These are phyloP conservation scores for Xiphorhynchus erythropygius DNA, from an alignment of 2,797 vertebrate genomes.

Conservation along the genomic window DNA sequence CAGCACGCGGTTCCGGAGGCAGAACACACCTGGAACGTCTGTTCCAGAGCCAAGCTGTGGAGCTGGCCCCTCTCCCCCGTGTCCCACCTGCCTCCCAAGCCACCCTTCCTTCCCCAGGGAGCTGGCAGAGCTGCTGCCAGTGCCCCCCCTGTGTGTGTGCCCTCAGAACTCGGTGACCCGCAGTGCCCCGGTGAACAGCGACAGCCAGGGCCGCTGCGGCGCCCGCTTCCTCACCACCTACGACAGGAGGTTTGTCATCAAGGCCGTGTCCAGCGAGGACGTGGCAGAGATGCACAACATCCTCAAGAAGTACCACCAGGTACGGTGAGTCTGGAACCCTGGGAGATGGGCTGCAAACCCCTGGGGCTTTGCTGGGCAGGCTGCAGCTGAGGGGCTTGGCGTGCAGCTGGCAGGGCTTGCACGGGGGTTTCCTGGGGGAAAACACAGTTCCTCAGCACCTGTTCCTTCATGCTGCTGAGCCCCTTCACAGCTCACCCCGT, in stretches of 20 bases:
- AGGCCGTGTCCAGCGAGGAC: constrained; percentile 92
- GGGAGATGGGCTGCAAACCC: background rate
- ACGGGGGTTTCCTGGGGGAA: background rate
- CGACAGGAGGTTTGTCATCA: constrained; percentile 92
- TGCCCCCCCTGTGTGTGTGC: background rate
- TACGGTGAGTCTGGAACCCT: constrained; percentile 69
- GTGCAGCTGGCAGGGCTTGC: background rate
- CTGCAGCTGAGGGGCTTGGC: background rate
- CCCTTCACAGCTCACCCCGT: background rate
- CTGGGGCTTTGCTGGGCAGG: background rate
- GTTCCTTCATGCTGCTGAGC: background rate
- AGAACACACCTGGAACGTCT: background rate
- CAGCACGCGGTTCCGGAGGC: background rate
- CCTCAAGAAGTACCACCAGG: constrained; percentile 96
- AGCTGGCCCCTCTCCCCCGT: background rate
- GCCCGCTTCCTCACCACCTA: constrained; percentile 92
- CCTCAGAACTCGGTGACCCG: constrained; percentile 90
- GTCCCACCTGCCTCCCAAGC: background rate
- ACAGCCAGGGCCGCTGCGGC: constrained; percentile 90
- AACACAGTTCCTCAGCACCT: fast-evolving
- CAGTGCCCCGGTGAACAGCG: constrained; percentile 90
- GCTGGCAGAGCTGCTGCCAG: background rate
- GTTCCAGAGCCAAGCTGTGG: background rate
- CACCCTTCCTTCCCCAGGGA: too few species aligned
- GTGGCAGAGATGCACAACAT: constrained; percentile 98